Percentiles rank a stretch among this genome's conserved stretches.
phyloP scores from a whole-genome alignment of 2,888 invertebrate genomes.

The Sinhomidia bicolor region DNA sequence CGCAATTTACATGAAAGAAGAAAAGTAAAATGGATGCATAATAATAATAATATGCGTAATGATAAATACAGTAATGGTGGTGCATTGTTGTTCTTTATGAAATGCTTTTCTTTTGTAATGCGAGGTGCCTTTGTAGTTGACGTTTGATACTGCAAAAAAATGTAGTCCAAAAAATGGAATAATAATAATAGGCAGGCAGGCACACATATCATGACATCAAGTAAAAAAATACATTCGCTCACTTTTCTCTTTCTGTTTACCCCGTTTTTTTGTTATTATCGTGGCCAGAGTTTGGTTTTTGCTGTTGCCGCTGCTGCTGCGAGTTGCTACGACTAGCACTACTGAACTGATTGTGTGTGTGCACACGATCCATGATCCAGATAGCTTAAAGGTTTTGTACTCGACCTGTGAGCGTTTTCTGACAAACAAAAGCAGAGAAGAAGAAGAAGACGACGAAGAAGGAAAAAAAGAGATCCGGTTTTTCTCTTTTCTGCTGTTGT shows the following conservation, averaged over 20 bases:
- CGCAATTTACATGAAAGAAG: no score
- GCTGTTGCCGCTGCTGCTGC: not conserved
- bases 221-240: not conserved
- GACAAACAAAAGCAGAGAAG: constrained; percentile 45
- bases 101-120: no score
- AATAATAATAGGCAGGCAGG: not conserved
- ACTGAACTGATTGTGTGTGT: constrained; percentile 19
- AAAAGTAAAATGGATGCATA: no score
- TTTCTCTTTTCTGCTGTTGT: constrained; percentile 1
- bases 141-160: no score
- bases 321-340: not conserved
- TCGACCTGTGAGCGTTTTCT: constrained; percentile 58
- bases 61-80: no score
- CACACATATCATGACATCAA: not conserved
- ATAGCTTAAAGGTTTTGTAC: constrained; percentile 60
- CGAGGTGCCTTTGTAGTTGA: no score
- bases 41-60: no score
- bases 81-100: no score
- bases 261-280: no score
- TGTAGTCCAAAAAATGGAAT: no score
- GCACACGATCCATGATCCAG: constrained; percentile 32
- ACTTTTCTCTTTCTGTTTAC: constrained; percentile 23
- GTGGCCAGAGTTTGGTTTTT: no score
- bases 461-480: constrained; percentile 23
- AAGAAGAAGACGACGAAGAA: no score